Base-by-base conservation (phyloP, 2,113 vertebrate species). In the Phylloscopus trochiloides region DNA sequence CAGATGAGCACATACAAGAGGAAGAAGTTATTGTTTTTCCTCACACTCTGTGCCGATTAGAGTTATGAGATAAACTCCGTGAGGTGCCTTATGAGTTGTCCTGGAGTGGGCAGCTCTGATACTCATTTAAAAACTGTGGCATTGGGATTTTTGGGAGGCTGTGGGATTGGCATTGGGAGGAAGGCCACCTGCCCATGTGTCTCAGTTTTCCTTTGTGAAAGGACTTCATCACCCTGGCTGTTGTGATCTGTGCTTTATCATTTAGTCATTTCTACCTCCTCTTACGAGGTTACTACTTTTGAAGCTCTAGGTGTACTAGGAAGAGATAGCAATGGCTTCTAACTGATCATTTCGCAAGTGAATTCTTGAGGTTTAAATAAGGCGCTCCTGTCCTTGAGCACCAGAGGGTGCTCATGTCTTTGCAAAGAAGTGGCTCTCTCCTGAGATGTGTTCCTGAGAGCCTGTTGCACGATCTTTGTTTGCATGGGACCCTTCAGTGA, bases 361-460 rank as follows among this genome's bases (percentile, higher is more conserved):
- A 62, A 25, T 76, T 61, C n/a, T 32, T 14, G 31, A 18, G 11
- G 19, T 72, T 89, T 78, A 62, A 59, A 45, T 73, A 6, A 14
- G 31, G 14, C 48, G 86, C 50, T 72, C 58, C 58, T 51, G 29
- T 12, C 21, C 54, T 2, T 83, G 94, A 88, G 92, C 98, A 84
- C 66, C 63, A 98, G 98, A 63, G 95, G 98, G 98, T 94, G 62
- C 96, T 84, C 82, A 12, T 88, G 68, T 26, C 65, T 29, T 88
- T 65, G 47, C 11, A 59, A 42, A 34, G 34, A 58, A 19, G 12
- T 1, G 7, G 5, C 20, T 47, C 10, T 43, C 26, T 31, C 14
- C 5, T 1, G 17, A 2, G 20, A 0, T 13, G 10, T 4, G 22
- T 74, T 40, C 36, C 18, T 26, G 48, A 18, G 45, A 45, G 31